phyloP scores from a whole-genome alignment of 2,888 invertebrate species.

The Dioctria linearis region DNA sequence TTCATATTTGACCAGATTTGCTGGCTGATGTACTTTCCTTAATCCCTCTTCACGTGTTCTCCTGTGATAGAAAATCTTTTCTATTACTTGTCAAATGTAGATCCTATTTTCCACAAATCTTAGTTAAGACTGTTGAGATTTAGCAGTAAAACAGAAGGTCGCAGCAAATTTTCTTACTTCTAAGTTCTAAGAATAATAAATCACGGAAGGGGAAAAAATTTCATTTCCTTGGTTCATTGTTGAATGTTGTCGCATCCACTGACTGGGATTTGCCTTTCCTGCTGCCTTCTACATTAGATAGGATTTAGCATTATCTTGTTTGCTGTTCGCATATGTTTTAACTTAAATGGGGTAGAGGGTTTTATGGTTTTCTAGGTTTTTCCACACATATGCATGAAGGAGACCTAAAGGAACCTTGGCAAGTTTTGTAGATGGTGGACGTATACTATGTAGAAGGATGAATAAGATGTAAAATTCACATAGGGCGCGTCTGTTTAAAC shows the following conservation, averaged over 20 bases:
- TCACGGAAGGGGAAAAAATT: conserved; percentile 9
- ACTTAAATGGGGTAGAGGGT: conserved; percentile 19
- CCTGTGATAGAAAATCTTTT: no score
- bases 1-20: no score
- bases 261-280: conserved; percentile 39
- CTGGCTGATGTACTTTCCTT: no score
- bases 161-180: no score
- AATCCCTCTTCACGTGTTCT: no score
- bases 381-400: neutral
- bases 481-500: conserved; percentile 18
- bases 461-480: neutral
- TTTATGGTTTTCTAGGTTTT: neutral
- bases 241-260: conserved; percentile 45
- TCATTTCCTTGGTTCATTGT: conserved; percentile 38
- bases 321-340: conserved; percentile 46
- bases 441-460: neutral
- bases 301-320: conserved; percentile 48
- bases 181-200: conserved; percentile 26
- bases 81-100: no score
- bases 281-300: conserved; percentile 18
- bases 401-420: neutral
- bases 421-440: neutral
- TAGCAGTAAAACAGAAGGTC: no score
- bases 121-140: no score
- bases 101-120: no score